These are phyloP conservation scores for Watsonalla cultraria DNA, from an alignment of 2,888 invertebrate genomes.

Conservation along the genomic window DNA sequence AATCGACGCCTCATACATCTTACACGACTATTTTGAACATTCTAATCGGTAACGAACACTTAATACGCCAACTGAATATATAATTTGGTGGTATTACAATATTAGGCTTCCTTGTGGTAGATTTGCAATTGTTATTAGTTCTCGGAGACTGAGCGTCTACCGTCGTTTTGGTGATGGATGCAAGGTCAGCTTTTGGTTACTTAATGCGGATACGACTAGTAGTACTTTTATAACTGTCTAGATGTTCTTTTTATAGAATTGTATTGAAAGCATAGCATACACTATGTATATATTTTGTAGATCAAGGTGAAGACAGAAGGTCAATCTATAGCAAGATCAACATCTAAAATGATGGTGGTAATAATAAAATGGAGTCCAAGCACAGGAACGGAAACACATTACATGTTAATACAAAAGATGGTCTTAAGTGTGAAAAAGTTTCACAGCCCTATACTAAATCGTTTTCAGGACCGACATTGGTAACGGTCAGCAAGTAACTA, in stretches of 20 bases:
- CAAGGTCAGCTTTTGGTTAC: conserved; percentile 14
- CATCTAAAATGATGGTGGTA: too few relatives aligned
- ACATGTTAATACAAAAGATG: too few relatives aligned
- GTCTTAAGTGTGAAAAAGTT: too few relatives aligned
- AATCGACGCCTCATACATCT: conserved; percentile 67
- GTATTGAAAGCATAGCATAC: too few relatives aligned
- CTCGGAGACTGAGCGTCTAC: conserved; percentile 57
- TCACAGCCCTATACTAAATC: too few relatives aligned
- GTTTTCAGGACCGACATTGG: too few relatives aligned
- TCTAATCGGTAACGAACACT: conserved; percentile 50
- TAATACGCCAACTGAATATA: conserved; percentile 39
- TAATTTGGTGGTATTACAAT: conserved; percentile 32
- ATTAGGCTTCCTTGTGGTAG: conserved; percentile 24
- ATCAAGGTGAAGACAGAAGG: too few relatives aligned
- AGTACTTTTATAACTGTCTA: neutral
- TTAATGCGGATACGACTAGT: neutral
- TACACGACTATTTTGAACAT: conserved; percentile 46
- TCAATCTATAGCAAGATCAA: too few relatives aligned
- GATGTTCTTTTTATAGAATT: neutral
- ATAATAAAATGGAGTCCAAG: too few relatives aligned
- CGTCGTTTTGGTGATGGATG: conserved; percentile 29
- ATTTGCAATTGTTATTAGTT: conserved; percentile 64
- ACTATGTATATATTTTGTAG: too few relatives aligned
- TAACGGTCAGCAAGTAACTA: too few relatives aligned
- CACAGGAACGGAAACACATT: too few relatives aligned